Base-by-base conservation (phyloP, 2,113 vertebrate genomes). In the Bos taurus region DNA sequence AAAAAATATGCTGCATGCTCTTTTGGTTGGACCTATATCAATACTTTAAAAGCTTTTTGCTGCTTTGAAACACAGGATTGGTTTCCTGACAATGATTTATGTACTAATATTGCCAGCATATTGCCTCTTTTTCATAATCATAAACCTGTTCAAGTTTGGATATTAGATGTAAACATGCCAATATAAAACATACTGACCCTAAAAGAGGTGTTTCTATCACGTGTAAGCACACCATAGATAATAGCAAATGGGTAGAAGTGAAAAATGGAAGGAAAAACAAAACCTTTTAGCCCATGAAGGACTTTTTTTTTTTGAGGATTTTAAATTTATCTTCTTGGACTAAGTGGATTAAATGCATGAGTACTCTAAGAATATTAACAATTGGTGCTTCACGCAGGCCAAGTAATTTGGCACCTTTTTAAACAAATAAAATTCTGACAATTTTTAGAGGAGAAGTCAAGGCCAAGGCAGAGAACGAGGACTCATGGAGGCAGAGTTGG, bases 81-180 rank as follows among this genome's bases (percentile, higher is more conserved):
- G 83, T 62, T 94, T 94, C 50, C 94, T 94, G 96, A 96, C 83
- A 97, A 1, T 97, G 96, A 98, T 97, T 67, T 94, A 95, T 93
- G 59, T 54, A 97, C 83, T 67, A 62, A 97, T 97, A 97, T 98
- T 40, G 82, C 23, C 19, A 85, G 52, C 33, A 96, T 62, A 74
- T 74, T 95, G 15, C 17, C 93, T 94, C 86, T 97, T 97, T 97
- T 97, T 97, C 97, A 96, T 97, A 97, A 64, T 23, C 94, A 95
- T 92, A 94, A 30, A 64, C 59, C 93, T 97, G 54, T 46, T 97
- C 64, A 84, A 48, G 93, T 86, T 97, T 77, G 82, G 13, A 87
- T 40, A 97, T 78, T n/a, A 86, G 77, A 97, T 67, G 82, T 50
- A 67, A 96, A 93, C 25, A 96, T 93, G 95, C 1, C 92, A 96